Percentiles rank a stretch among this genome's conserved stretches.
Conservation (phyloP, 2,113 vertebrate species). For the Fulica atra region DNA sequence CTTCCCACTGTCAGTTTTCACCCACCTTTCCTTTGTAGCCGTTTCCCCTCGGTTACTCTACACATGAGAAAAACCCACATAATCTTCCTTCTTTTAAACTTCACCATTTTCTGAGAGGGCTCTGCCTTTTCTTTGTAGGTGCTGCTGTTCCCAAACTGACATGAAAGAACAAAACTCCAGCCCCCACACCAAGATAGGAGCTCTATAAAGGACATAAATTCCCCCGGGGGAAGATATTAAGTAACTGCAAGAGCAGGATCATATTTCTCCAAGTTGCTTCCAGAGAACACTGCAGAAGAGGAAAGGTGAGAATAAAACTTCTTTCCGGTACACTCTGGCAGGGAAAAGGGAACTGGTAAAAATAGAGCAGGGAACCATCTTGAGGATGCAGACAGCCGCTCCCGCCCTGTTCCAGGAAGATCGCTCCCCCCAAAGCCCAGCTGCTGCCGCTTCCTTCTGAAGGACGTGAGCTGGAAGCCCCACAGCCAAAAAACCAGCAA, state of each 20-base stretch:
- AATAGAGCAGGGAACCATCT: slow-evolving; percentile 46
- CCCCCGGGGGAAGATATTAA: background rate
- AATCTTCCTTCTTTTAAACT: background rate
- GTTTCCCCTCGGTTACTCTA: background rate
- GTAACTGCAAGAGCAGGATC: background rate
- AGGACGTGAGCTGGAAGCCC: background rate
- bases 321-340: slow-evolving; percentile 28
- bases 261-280: background rate
- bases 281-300: background rate
- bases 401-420: background rate
- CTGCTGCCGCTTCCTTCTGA: background rate
- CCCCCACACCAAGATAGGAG: background rate
- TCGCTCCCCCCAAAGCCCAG: background rate
- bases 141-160: background rate
- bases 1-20: background rate
- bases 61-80: background rate
- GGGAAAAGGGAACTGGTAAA: slow-evolving; percentile 57
- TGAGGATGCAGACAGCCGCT: slow-evolving; percentile 30
- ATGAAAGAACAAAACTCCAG: background rate
- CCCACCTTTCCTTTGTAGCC: background rate
- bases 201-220: background rate
- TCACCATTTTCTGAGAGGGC: background rate
- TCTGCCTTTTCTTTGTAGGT: background rate
- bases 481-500: background rate
- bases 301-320: slow-evolving; percentile 57